A percentile compares a stretch with the other conserved stretches of the same genome.
Evolutionary conservation across 92 coral and sea anemone genomes (phyloP).

Genomic region (Anthopleura xanthogrammica): DNA sequence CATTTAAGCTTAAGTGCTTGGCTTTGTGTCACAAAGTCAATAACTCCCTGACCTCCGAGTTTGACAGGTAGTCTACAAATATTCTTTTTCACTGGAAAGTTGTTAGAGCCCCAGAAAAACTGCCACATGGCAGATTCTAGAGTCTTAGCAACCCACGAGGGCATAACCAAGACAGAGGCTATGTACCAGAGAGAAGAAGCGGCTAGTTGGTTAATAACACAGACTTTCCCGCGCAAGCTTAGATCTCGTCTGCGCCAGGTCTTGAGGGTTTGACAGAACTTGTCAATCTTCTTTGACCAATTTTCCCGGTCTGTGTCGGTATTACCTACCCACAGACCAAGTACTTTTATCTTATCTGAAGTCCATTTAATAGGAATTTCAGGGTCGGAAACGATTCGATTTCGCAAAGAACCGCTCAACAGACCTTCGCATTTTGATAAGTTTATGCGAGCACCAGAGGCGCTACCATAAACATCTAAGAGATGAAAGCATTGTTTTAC

Average conservation of each 20-base stretch:
- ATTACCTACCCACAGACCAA: neutral
- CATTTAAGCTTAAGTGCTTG: neutral
- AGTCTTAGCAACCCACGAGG: neutral
- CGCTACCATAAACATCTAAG: neutral
- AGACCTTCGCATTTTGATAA: neutral
- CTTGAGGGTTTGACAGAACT: neutral
- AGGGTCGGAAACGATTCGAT: neutral
- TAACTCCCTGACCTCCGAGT: neutral
- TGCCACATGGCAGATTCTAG: neutral
- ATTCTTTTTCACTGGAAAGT: neutral
- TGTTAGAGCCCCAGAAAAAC: neutral
- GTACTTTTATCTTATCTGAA: neutral
- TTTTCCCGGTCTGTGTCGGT: neutral
- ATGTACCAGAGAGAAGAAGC: slow-evolving; percentile 11
- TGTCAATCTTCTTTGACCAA: neutral
- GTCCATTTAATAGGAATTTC: neutral
- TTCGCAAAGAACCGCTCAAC: neutral
- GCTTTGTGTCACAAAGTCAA: neutral
- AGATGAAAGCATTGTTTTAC: neutral
- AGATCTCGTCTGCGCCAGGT: neutral
- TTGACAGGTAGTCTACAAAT: neutral
- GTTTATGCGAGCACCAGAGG: slow-evolving; percentile 23
- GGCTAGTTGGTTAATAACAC: slow-evolving; percentile 4
- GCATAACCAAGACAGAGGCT: slow-evolving; percentile 6
- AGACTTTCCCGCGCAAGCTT: neutral